These are phyloP conservation scores for Tortrix viridana DNA, from an alignment of 2,888 invertebrate species.

Conservation along the genomic window DNA sequence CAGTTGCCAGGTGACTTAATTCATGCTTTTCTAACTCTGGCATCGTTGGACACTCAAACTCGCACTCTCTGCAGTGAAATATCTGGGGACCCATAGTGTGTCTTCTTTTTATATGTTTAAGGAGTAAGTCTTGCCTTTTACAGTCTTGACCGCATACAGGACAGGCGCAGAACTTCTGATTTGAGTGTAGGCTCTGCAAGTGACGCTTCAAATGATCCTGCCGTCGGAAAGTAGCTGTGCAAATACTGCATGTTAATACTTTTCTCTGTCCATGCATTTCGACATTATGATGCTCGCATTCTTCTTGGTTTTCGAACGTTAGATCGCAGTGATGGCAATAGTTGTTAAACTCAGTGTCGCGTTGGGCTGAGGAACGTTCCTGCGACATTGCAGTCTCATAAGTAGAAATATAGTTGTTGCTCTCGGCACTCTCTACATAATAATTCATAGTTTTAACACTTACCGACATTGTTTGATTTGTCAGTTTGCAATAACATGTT, in stretches of 20 bases:
- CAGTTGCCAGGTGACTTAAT: constrained; percentile 44
- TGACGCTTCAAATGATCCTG: constrained; percentile 64
- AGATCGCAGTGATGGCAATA: constrained; percentile 54
- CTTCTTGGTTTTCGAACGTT: constrained; percentile 47
- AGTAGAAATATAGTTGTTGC: constrained; percentile 10
- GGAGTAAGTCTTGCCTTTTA: constrained; percentile 51
- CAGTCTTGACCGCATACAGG: constrained; percentile 58
- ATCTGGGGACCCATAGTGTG: constrained; percentile 47
- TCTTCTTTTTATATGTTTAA: constrained; percentile 55
- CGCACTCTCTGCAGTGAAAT: constrained; percentile 56
- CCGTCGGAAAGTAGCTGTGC: constrained; percentile 53
- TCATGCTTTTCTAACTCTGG: constrained; percentile 54
- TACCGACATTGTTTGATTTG: constrained; percentile 18
- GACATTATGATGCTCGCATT: constrained; percentile 56
- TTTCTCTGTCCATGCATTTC: constrained; percentile 53
- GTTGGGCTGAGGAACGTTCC: constrained; percentile 5
- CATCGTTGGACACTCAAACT: constrained; percentile 46
- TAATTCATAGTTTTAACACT: constrained; percentile 21
- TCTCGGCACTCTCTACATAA: constrained; percentile 7
- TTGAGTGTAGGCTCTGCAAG: constrained; percentile 53
- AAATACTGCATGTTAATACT: constrained; percentile 49
- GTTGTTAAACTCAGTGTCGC: constrained; percentile 2
- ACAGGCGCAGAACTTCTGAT: constrained; percentile 48
- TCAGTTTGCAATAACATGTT: no score
- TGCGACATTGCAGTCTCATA: background rate